phyloP scores from a whole-genome alignment of 2,888 invertebrate genomes.

The Theretra japonica region DNA sequence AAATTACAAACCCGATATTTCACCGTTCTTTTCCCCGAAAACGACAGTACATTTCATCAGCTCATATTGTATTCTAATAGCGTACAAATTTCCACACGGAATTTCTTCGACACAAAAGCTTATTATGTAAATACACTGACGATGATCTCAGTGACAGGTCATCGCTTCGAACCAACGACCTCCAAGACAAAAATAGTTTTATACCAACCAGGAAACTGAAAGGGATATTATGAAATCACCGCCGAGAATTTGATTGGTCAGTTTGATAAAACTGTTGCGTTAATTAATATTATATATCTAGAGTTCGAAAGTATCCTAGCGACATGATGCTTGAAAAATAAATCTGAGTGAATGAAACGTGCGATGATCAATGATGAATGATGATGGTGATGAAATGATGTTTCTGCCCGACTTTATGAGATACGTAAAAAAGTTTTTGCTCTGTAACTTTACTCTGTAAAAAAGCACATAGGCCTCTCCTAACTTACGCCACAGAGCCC shows the following conservation, averaged over 20 bases:
- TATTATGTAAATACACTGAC: slow-evolving; percentile 16
- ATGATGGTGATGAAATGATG: too few species aligned
- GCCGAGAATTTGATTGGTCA: not conserved
- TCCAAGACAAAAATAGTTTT: slow-evolving; percentile 10
- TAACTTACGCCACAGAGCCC: too few species aligned
- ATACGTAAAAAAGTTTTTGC: too few species aligned
- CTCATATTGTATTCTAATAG: slow-evolving; percentile 16
- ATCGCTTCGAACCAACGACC: slow-evolving; percentile 13
- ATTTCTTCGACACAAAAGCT: slow-evolving; percentile 17
- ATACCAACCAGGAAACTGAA: not conserved
- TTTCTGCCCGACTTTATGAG: too few species aligned
- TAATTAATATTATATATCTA: not conserved
- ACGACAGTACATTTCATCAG: not conserved
- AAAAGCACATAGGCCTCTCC: too few species aligned
- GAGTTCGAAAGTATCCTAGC: too few species aligned
- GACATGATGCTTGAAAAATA: too few species aligned
- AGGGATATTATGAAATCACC: not conserved
- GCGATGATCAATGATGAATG: too few species aligned
- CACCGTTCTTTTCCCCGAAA: not conserved
- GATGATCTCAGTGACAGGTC: slow-evolving; percentile 5
- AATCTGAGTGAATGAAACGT: too few species aligned
- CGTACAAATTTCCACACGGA: not conserved
- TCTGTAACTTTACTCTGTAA: too few species aligned
- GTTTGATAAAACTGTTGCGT: not conserved
- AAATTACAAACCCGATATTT: too few species aligned